Evolutionary conservation across 2,113 vertebrate species (phyloP).

Genomic region (Litocranius walleri): DNA sequence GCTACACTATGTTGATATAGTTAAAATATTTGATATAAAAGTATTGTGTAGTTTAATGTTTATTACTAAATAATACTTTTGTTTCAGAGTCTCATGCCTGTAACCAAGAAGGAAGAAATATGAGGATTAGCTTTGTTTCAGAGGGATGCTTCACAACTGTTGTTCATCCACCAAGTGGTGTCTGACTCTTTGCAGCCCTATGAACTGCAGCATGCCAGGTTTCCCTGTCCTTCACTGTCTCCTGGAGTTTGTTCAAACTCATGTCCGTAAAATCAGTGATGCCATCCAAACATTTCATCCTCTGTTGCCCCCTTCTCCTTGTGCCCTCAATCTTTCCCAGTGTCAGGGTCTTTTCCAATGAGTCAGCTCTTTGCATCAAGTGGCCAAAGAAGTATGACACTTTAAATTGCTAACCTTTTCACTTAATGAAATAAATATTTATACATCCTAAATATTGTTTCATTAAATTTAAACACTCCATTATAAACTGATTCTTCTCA

Average conservation of each 20-base stretch:
- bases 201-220: neutral
- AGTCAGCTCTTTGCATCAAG: neutral
- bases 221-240: neutral
- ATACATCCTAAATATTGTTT: neutral
- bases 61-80: neutral
- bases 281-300: neutral
- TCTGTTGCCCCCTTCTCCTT: neutral
- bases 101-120: neutral
- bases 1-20: neutral
- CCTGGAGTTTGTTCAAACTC: neutral
- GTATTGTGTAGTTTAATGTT: neutral
- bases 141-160: neutral
- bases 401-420: neutral
- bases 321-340: neutral
- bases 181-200: neutral
- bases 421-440: constrained; percentile 20
- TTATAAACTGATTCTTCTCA: neutral
- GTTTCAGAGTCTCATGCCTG: neutral
- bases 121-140: neutral
- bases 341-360: neutral
- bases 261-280: neutral
- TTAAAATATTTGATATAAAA: neutral
- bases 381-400: neutral
- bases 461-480: neutral
- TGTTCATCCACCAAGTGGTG: neutral